A percentile compares a stretch with the other conserved stretches of the same genome.
Conservation (phyloP, 2,113 vertebrate genomes). For the Choloepus hoffmanni region DNA sequence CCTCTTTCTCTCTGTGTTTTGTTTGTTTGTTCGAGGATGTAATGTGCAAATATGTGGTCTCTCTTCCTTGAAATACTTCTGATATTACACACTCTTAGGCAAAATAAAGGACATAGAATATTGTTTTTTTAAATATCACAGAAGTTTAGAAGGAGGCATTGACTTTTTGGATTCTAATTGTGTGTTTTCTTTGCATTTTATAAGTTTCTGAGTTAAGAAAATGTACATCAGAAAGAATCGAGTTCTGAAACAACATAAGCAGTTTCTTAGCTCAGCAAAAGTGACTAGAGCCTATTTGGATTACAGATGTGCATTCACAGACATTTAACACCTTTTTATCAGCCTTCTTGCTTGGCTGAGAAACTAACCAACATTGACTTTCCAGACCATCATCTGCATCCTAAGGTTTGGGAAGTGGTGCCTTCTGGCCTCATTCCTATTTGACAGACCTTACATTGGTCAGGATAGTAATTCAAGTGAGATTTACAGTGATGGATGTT, state of each 20-base stretch:
- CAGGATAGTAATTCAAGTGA: conserved; percentile 45
- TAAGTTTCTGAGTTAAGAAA: background rate
- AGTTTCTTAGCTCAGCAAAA: background rate
- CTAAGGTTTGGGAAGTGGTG: conserved; percentile 29
- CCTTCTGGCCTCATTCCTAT: background rate
- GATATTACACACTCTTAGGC: background rate
- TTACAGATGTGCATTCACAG: background rate
- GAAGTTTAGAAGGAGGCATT: background rate
- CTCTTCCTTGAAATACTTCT: background rate
- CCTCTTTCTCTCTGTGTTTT: background rate
- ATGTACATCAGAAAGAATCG: background rate
- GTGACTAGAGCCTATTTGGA: background rate
- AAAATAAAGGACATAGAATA: background rate
- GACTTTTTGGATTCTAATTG: background rate
- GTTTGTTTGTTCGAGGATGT: background rate
- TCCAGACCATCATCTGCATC: conserved; percentile 8
- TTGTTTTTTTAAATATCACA: background rate
- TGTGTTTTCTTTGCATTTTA: background rate
- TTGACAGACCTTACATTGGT: conserved; percentile 31
- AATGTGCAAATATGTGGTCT: background rate
- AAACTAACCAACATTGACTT: conserved; percentile 30
- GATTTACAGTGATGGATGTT: background rate
- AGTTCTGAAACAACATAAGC: background rate
- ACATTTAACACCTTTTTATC: background rate
- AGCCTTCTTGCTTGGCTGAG: conserved; percentile 27